Evolutionary conservation across 2,797 vertebrate genomes (phyloP), one percentile per base, ranked within the genome.

Genomic region (Sitta carolinensis): DNA sequence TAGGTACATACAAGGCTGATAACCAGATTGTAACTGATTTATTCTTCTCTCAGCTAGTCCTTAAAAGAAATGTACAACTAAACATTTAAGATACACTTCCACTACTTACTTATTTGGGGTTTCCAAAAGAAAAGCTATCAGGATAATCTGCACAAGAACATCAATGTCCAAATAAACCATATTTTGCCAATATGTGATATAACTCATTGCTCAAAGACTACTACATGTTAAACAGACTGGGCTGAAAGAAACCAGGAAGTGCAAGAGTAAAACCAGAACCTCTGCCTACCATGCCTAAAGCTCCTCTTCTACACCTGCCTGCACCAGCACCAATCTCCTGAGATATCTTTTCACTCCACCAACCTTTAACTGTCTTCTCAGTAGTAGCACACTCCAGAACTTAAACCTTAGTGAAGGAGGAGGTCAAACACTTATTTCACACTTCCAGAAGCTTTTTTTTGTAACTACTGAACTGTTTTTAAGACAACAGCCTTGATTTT

Each of bases 241-340:
- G 38, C 26, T 78, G 58, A 87, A 92, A 84, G 73, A 90, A 77
- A 48, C 4, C 11, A 19, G 0, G 5, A 55, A 38, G 13, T 10
- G 30, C 22, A 61, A 43, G 20, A 54, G 23, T 23, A 58, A 90
- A 93, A 84, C 16, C 50, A 73, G 43, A 52, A 85, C 26, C 20
- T 84, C 22, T 69, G 34, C 38, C 51, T 68, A 47, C 38, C 42
- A 52, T 3, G 2, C 42, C 63, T 38, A 57, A 79, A 19, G 26
- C 38, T 50, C 38, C 27, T 76, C 29, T 82, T 76, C 20, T 13
- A 30, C 19, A 29, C 4, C 34, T 59, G 38, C 47, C 42, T 20
- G 12, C 13, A 30, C 43, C 0, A 0, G 23, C 2, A 2, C n/a
- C 1, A 1, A 51, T n/a, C 23, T 74, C 30, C 54, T 14, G 29